Evolutionary conservation across 2,888 invertebrate species (phyloP).

Genomic region (Acanthococcus lagerstroemiae): DNA sequence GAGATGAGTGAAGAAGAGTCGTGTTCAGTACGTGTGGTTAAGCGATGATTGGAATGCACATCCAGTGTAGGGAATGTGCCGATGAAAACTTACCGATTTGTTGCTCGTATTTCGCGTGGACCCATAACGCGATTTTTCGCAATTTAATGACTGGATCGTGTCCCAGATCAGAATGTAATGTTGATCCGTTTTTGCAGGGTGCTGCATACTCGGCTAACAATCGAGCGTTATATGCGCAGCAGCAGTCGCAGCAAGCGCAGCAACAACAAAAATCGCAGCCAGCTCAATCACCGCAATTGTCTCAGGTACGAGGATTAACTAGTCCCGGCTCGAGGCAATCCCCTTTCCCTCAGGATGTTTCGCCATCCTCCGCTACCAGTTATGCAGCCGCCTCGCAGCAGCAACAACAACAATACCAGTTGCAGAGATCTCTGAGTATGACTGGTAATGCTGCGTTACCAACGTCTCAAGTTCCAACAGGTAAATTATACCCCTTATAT

Average conservation of each 20-base stretch:
- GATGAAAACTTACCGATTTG: too few relatives aligned
- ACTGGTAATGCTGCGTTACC: constrained; percentile 37
- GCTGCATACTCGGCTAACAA: constrained; percentile 8
- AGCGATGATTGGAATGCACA: too few relatives aligned
- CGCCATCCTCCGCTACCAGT: constrained; percentile 40
- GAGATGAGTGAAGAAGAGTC: too few relatives aligned
- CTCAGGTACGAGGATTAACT: constrained; percentile 43
- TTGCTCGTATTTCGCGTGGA: too few relatives aligned
- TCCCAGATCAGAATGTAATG: not conserved
- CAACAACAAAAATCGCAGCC: constrained; percentile 37
- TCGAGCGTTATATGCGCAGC: constrained; percentile 30
- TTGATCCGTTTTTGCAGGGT: not conserved
- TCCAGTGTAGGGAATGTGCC: too few relatives aligned
- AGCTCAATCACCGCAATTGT: constrained; percentile 35
- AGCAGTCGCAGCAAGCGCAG: constrained; percentile 36
- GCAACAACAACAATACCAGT: constrained; percentile 46
- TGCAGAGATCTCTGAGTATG: constrained; percentile 51
- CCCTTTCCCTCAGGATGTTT: constrained; percentile 46
- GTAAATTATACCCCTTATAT: not conserved
- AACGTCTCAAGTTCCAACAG: constrained; percentile 17
- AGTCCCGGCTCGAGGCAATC: constrained; percentile 50
- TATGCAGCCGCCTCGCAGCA: constrained; percentile 40
- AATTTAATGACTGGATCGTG: too few relatives aligned
- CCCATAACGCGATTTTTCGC: too few relatives aligned
- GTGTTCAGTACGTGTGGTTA: too few relatives aligned